Evolutionary conservation across 1,140 invertebrate genomes (phyloP).

Genomic region (Babylonia areolata): DNA sequence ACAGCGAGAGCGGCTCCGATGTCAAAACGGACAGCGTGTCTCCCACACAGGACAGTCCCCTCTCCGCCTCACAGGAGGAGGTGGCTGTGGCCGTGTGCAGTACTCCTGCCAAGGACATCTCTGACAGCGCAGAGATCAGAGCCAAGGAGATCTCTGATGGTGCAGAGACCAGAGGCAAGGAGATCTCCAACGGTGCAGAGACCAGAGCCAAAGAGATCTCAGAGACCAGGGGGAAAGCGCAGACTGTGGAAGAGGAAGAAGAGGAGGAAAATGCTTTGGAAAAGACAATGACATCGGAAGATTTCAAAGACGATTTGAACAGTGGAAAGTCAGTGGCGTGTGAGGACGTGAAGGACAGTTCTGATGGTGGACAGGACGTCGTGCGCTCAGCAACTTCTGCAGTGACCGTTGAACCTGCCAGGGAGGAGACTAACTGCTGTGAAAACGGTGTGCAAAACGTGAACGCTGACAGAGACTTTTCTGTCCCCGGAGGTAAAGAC

Average conservation of each 20-base stretch:
- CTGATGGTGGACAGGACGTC: neutral
- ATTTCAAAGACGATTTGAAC: slow-evolving; percentile 22
- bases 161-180: neutral
- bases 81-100: neutral
- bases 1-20: slow-evolving; percentile 52
- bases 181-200: neutral
- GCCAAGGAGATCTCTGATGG: neutral
- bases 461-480: neutral
- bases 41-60: slow-evolving; percentile 1
- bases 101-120: neutral
- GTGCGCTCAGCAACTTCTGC: neutral
- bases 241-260: neutral
- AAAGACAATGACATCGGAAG: slow-evolving; percentile 32
- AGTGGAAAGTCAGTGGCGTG: neutral
- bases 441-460: neutral
- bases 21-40: slow-evolving; percentile 13
- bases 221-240: neutral
- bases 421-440: neutral
- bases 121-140: neutral
- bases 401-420: neutral
- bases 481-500: neutral
- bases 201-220: no score
- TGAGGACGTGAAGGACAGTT: neutral
- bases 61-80: neutral
- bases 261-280: slow-evolving; percentile 33